These are phyloP conservation scores for Tonatia bakeri DNA, from an alignment of 2,113 vertebrate genomes.

Conservation along the genomic window DNA sequence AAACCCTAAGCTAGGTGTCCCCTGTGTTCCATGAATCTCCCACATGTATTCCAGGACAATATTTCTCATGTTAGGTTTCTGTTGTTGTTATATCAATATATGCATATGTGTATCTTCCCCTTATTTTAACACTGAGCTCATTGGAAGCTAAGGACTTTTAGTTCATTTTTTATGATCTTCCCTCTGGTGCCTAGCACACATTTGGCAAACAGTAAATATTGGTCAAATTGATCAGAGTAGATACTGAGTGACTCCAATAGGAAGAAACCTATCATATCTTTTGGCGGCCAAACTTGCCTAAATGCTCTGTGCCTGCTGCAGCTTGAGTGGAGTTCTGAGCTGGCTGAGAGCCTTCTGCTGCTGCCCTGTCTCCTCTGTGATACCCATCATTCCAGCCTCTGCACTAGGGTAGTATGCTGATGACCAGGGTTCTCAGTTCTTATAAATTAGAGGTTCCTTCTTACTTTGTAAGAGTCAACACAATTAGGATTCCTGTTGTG, in stretches of 20 bases:
- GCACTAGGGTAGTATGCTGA: rapidly evolving
- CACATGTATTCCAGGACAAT: not conserved
- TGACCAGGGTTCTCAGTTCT: not conserved
- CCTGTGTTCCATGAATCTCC: not conserved
- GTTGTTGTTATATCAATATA: not conserved
- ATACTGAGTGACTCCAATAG: not conserved
- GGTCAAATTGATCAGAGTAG: not conserved
- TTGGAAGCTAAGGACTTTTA: not conserved
- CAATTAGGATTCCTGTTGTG: not conserved
- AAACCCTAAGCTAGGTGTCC: not conserved
- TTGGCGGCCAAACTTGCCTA: not conserved
- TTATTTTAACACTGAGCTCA: not conserved
- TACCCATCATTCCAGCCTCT: not conserved
- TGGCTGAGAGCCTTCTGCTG: not conserved
- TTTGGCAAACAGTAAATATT: not conserved
- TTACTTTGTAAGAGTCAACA: not conserved
- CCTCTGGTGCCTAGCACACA: not conserved
- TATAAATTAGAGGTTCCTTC: not conserved
- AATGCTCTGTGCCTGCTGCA: not conserved
- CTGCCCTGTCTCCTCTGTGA: not conserved
- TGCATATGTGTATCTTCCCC: not conserved
- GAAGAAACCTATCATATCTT: not conserved
- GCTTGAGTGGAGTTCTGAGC: not conserved
- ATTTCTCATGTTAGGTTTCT: not conserved
- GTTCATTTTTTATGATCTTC: not conserved